A percentile compares a stretch with the other conserved stretches of the same genome.
Conservation (phyloP, 2,113 vertebrate genomes). For the Isurus oxyrinchus region DNA sequence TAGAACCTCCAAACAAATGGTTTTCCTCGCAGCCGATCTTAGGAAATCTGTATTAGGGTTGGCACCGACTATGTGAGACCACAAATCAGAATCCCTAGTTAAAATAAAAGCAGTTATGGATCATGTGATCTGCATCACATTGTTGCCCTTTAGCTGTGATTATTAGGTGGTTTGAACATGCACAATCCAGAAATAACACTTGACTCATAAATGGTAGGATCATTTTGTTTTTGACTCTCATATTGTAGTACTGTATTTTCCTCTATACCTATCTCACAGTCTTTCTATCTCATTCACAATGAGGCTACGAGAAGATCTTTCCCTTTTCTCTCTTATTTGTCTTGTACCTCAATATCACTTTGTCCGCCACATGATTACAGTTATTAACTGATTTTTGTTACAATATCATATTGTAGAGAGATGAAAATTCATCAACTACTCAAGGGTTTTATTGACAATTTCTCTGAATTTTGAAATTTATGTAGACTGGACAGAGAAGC, state of each 20-base stretch:
- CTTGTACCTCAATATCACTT: neutral
- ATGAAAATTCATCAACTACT: no score
- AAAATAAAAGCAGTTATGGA: neutral
- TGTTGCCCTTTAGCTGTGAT: neutral
- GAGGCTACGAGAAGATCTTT: neutral
- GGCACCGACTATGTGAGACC: neutral
- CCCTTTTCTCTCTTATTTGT: neutral
- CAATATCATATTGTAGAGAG: neutral
- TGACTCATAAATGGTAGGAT: neutral
- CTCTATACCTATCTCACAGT: neutral
- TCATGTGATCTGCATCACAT: neutral
- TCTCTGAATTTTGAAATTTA: no score
- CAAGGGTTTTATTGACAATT: no score
- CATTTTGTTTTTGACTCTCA: no score
- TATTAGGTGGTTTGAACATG: neutral
- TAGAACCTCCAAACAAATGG: no score
- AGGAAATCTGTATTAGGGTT: no score
- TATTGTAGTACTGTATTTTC: neutral
- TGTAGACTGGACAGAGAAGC: no score
- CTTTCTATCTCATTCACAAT: neutral
- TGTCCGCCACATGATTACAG: neutral
- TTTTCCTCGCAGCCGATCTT: no score
- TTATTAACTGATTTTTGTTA: neutral
- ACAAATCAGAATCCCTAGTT: neutral
- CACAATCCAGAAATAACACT: neutral